Evolutionary conservation across 1,140 invertebrate genomes (phyloP).

Genomic region (Leptopilina clavipes): DNA sequence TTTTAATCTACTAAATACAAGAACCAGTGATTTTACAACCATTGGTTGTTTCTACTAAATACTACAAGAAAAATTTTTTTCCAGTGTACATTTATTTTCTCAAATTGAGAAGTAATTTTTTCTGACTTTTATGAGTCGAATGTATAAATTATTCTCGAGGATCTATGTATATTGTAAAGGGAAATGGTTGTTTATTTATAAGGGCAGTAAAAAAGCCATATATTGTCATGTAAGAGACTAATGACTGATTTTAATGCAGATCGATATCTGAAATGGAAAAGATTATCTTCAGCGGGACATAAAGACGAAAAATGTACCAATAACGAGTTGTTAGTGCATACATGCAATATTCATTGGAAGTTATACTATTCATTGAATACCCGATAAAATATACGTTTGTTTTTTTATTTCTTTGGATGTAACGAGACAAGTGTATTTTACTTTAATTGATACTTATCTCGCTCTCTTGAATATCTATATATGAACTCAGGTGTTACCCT

Average conservation of each 20-base stretch:
- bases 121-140: too few relatives aligned
- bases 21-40: too few relatives aligned
- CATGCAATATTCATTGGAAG: slow-evolving; percentile 5
- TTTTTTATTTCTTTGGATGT: not conserved
- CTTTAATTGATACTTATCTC: slow-evolving; percentile 9
- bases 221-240: slow-evolving; percentile 6
- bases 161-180: not conserved
- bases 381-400: slow-evolving; percentile 1
- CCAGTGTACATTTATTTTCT: too few relatives aligned
- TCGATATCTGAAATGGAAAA: slow-evolving; percentile 12
- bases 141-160: too few relatives aligned
- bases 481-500: not conserved
- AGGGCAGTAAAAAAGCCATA: not conserved
- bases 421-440: slow-evolving; percentile 12
- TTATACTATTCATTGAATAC: slow-evolving; percentile 9
- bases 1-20: too few relatives aligned
- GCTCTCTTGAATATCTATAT: not conserved
- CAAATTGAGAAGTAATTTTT: too few relatives aligned
- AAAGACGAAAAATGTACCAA: slow-evolving; percentile 19
- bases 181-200: not conserved
- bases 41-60: too few relatives aligned
- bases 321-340: not conserved
- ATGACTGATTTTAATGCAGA: slow-evolving; percentile 15
- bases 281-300: slow-evolving; percentile 5
- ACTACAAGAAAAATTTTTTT: too few relatives aligned